These are phyloP conservation scores for Macrosteles quadrilineatus DNA, from an alignment of 1,140 invertebrate species.

Conservation along the genomic window DNA sequence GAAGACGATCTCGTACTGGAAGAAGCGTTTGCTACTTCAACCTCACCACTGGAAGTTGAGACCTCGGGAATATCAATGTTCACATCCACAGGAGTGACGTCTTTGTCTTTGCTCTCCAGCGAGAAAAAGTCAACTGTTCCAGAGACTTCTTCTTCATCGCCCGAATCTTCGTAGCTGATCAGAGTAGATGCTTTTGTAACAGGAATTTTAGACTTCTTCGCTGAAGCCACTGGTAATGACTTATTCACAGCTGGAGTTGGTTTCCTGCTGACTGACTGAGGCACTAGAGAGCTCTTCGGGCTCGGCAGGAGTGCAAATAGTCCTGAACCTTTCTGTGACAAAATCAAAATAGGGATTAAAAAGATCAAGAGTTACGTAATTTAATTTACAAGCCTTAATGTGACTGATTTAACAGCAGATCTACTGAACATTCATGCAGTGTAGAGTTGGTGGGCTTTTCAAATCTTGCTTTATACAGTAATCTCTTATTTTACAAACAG, in stretches of 20 bases:
- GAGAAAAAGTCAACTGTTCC: constrained; percentile 45
- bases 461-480: too few relatives aligned
- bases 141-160: constrained; percentile 52
- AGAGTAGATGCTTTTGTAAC: constrained; percentile 27
- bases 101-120: constrained; percentile 36
- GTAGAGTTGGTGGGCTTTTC: too few relatives aligned
- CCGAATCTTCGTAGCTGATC: constrained; percentile 49
- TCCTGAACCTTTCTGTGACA: constrained; percentile 40
- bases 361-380: too few relatives aligned
- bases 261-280: constrained; percentile 25
- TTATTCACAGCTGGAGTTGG: constrained; percentile 7
- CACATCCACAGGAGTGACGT: constrained; percentile 20
- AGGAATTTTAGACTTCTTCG: too few relatives aligned
- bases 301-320: constrained; percentile 41
- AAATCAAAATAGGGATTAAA: too few relatives aligned
- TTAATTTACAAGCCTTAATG: too few relatives aligned
- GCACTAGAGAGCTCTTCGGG: constrained; percentile 35
- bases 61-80: constrained; percentile 28
- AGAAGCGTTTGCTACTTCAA: too few relatives aligned
- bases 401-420: too few relatives aligned
- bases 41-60: too few relatives aligned
- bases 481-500: too few relatives aligned
- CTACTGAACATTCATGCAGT: too few relatives aligned
- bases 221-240: background rate
- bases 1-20: too few relatives aligned